These are phyloP conservation scores for Caenorhabditis virilis DNA, from an alignment of 2,888 invertebrate genomes.

Conservation along the genomic window DNA sequence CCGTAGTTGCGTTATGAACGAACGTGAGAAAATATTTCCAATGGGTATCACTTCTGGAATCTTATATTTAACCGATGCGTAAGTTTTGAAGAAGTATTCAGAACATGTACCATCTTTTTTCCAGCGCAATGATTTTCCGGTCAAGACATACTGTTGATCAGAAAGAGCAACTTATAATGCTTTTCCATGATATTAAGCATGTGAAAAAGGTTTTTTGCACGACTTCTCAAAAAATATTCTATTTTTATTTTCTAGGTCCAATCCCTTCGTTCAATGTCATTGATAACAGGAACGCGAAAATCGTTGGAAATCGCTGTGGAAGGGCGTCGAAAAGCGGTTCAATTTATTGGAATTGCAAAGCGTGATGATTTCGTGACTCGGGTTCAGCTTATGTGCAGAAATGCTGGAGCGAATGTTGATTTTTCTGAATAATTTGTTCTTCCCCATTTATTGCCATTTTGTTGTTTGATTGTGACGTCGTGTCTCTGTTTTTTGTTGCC, in stretches of 20 bases:
- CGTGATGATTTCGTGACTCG: constrained; percentile 49
- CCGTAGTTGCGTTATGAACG: constrained; percentile 60
- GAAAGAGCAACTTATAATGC: constrained; percentile 46
- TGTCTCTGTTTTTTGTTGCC: too few species aligned
- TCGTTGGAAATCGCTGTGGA: constrained; percentile 53
- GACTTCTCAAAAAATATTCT: constrained; percentile 2
- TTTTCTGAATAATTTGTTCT: constrained; percentile 17
- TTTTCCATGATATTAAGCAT: constrained; percentile 58
- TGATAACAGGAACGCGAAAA: constrained; percentile 56
- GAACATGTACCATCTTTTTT: too few species aligned
- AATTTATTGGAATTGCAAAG: constrained; percentile 53
- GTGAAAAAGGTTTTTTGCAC: background rate
- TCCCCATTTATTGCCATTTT: too few species aligned
- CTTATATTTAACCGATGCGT: constrained; percentile 54
- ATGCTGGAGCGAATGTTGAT: constrained; percentile 22
- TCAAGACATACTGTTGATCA: constrained; percentile 29
- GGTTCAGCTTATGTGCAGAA: constrained; percentile 40
- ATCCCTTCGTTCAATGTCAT: constrained; percentile 46
- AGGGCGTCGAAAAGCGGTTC: constrained; percentile 53
- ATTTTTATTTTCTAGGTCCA: too few species aligned
- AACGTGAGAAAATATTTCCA: constrained; percentile 56
- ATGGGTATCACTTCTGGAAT: constrained; percentile 54
- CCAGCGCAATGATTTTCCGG: constrained; percentile 56
- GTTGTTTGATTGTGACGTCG: too few species aligned
- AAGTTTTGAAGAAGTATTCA: too few species aligned